Percentiles rank a stretch among this genome's conserved stretches.
phyloP scores from a whole-genome alignment of 2,888 invertebrate genomes.

The Acrobasis suavella region DNA sequence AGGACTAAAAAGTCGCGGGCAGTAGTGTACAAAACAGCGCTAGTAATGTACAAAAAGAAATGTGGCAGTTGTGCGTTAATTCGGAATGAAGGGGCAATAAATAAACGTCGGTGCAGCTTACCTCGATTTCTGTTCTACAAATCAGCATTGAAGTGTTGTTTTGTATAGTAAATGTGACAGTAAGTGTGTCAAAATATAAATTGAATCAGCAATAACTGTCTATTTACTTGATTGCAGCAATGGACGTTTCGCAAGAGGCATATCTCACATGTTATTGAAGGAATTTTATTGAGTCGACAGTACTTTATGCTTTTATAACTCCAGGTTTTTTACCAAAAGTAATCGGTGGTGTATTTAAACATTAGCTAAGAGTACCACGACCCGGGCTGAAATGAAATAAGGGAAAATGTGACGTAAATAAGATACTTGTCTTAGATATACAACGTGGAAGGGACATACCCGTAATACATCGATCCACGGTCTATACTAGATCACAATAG shows the following conservation, averaged over 20 bases:
- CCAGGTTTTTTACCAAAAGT: neutral
- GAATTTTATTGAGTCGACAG: neutral
- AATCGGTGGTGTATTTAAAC: too few species aligned
- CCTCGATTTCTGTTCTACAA: constrained; percentile 3
- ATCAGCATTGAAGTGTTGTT: constrained; percentile 4
- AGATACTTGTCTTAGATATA: too few species aligned
- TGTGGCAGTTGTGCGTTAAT: neutral
- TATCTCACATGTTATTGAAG: neutral
- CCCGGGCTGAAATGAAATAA: too few species aligned
- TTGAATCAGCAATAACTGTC: constrained; percentile 9
- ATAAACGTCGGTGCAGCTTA: neutral
- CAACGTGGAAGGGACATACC: too few species aligned
- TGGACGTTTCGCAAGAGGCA: neutral
- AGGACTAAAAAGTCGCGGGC: too few species aligned
- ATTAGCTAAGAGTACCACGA: too few species aligned
- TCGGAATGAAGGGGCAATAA: neutral
- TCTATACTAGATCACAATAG: too few species aligned
- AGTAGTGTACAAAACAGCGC: too few species aligned
- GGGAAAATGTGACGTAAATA: too few species aligned
- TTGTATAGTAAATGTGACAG: neutral
- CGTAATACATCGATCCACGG: too few species aligned
- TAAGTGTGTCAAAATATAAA: constrained; percentile 12
- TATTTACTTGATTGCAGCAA: constrained; percentile 8
- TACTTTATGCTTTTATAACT: neutral
- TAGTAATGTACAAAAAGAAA: too few species aligned